Conservation (phyloP, 2,888 invertebrate species). For the Osmoderma eremita region DNA sequence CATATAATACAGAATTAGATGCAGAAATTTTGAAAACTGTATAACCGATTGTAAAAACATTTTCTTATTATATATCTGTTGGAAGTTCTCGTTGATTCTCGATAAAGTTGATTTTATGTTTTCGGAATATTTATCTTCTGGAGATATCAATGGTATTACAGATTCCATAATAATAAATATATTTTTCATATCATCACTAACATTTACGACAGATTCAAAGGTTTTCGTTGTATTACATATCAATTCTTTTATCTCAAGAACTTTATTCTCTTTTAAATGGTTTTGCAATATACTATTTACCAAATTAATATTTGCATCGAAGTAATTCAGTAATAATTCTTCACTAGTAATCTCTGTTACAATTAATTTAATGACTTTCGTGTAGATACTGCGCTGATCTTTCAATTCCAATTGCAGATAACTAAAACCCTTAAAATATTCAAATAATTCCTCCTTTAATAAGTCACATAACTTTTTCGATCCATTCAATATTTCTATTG, state of each 20-base stretch:
- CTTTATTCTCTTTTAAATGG: background rate
- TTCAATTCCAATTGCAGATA: constrained; percentile 1
- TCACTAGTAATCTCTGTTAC: background rate
- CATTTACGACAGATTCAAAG: background rate
- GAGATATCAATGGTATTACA: background rate
- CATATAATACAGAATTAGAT: background rate
- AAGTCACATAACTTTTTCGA: constrained; percentile 9
- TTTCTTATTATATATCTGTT: background rate
- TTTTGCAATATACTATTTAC: background rate
- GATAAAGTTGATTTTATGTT: constrained; percentile 3
- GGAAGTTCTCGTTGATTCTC: background rate
- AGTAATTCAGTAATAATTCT: background rate
- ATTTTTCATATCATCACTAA: background rate
- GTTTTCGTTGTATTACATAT: background rate
- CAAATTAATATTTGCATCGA: background rate
- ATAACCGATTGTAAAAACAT: constrained; percentile 6
- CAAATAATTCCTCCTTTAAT: constrained; percentile 1
- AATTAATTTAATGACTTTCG: background rate
- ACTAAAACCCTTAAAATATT: constrained; percentile 8
- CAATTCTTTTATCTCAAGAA: background rate
- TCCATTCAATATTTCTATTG: constrained; percentile 13
- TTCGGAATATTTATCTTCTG: constrained; percentile 3
- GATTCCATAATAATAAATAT: background rate
- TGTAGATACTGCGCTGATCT: constrained; percentile 8
- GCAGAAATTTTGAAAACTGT: constrained; percentile 9